Evolutionary conservation across 1,140 invertebrate genomes (phyloP).

Genomic region (Solen grandis): DNA sequence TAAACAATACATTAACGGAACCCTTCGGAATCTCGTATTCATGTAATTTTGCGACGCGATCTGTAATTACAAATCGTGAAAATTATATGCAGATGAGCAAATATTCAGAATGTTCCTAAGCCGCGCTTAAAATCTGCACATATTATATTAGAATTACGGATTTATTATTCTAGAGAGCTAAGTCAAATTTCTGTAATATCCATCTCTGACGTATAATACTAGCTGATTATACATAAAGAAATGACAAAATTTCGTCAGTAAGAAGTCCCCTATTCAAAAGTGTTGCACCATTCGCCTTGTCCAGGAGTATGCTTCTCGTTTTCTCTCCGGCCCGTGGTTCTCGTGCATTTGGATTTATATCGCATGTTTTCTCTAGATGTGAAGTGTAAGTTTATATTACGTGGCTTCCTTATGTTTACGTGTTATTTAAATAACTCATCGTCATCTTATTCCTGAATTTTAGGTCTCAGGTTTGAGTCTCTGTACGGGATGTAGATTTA

Average conservation of each 20-base stretch:
- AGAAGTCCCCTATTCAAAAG: neutral
- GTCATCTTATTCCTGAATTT: too few relatives aligned
- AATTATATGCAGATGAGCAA: neutral
- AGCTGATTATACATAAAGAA: neutral
- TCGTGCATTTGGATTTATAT: too few relatives aligned
- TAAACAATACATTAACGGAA: neutral
- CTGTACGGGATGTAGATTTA: too few relatives aligned
- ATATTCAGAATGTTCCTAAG: neutral
- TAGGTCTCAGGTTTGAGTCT: too few relatives aligned
- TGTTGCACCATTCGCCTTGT: too few relatives aligned
- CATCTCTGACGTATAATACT: neutral
- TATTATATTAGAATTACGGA: neutral
- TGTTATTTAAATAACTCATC: too few relatives aligned
- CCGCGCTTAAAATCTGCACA: neutral
- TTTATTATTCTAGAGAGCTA: neutral
- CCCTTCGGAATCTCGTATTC: neutral
- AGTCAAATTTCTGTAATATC: neutral
- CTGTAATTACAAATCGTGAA: neutral
- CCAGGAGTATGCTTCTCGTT: too few relatives aligned
- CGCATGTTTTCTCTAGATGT: too few relatives aligned
- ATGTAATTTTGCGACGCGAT: neutral
- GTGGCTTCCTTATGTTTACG: too few relatives aligned
- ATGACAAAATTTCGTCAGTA: neutral
- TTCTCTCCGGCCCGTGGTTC: too few relatives aligned
- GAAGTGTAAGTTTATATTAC: too few relatives aligned